Evolutionary conservation across 2,888 invertebrate species (phyloP), one percentile per base, ranked within the genome.

Genomic region (Pinctada fucata): DNA sequence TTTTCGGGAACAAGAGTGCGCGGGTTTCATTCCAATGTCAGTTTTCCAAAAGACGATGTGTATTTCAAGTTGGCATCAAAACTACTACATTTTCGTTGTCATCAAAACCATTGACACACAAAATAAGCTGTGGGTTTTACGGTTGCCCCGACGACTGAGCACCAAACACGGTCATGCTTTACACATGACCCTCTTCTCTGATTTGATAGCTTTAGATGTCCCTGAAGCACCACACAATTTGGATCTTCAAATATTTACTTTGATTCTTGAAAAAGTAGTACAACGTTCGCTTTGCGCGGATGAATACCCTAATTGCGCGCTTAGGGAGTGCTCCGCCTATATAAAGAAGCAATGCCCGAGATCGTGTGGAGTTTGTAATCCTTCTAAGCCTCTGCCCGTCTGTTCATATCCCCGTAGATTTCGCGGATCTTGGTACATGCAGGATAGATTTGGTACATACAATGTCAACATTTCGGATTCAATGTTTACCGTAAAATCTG

Each of bases 201-300:
- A 90, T 74, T 70, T 88, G n/a, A 58, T 75, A 51, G 76, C 83
- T 1, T 87, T 87, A 47, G 58, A 58, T 58, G 13, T 58, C 6
- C 50, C 74, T 49, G 78, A 75, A 8, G 67, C 13, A n/a, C 47
- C 51, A 4, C 58, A 52, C n/a, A 64, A 76, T 6, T 45, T 65
- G 1, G 80, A 76, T 47, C 64, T 71, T 2, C 52, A 82, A 13
- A 87, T 83, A 76, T 82, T 87, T 65, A 82, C 79, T 4, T 74
- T 90, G 31, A 80, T 85, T 16, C 79, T 91, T 64, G 78, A 83
- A 48, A 80, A 83, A 70, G 78, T 82, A 2, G 66, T 81, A 6
- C 87, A 85, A 74, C 76, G 83, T 13, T 82, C 82, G 10, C 73
- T 89, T 16, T 91, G 90, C 69, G 86, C 83, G n/a, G 89, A 91